Conservation (phyloP, 1,140 invertebrate genomes). For the Drosophila takahashii region DNA sequence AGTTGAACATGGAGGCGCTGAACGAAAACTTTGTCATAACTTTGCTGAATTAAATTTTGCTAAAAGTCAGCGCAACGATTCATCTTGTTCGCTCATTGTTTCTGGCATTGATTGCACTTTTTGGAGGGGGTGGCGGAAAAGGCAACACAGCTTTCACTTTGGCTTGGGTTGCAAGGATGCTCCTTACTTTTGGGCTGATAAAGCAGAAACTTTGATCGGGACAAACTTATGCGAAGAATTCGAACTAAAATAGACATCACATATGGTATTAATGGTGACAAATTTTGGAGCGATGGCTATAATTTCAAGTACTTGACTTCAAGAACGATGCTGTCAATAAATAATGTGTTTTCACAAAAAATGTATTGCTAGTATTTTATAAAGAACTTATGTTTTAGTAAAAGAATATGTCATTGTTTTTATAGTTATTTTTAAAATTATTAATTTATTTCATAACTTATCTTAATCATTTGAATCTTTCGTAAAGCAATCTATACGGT, state of each 20-base stretch:
- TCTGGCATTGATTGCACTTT: slow-evolving; percentile 54
- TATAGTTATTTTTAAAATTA: too few relatives aligned
- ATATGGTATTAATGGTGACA: not conserved
- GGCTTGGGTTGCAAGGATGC: slow-evolving; percentile 7
- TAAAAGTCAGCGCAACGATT: slow-evolving; percentile 49
- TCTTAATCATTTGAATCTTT: too few relatives aligned
- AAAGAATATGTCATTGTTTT: too few relatives aligned
- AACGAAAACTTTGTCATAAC: slow-evolving; percentile 75
- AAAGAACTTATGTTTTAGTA: not conserved
- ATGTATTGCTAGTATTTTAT: not conserved
- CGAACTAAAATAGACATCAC: slow-evolving; percentile 6
- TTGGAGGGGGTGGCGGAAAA: not conserved
- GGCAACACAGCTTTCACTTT: slow-evolving; percentile 23
- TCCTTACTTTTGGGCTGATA: slow-evolving; percentile 28
- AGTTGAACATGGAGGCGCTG: slow-evolving; percentile 57
- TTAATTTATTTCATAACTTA: too few relatives aligned
- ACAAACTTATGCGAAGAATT: slow-evolving; percentile 15
- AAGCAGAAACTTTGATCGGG: slow-evolving; percentile 18
- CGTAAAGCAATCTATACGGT: too few relatives aligned
- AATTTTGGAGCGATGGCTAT: too few relatives aligned
- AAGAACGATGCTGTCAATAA: not conserved
- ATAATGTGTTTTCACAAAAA: not conserved
- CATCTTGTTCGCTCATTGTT: slow-evolving; percentile 49
- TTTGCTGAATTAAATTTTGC: slow-evolving; percentile 69
- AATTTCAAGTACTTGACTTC: not conserved